phyloP scores from a whole-genome alignment of 2,888 invertebrate species.

The Habroteleia sp. region DNA sequence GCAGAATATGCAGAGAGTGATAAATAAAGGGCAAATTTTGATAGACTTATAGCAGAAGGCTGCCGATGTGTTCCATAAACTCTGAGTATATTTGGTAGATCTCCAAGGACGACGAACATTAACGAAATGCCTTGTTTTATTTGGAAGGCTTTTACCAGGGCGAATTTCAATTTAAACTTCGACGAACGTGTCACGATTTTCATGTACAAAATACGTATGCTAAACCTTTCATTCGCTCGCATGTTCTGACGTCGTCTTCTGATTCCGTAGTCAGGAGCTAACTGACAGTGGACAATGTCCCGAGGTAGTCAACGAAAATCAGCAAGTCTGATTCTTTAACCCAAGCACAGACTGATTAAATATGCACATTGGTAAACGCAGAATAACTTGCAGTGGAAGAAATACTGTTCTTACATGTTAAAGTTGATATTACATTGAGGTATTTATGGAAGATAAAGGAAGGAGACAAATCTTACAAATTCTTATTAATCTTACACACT shows the following conservation, averaged over 20 bases:
- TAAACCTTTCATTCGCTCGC: conserved; percentile 72
- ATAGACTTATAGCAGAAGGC: no score
- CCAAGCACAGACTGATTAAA: conserved; percentile 55
- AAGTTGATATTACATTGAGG: no score
- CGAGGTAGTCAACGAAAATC: conserved; percentile 71
- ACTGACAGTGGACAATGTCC: conserved; percentile 68
- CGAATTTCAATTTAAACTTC: conserved; percentile 78
- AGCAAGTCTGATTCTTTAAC: conserved; percentile 76
- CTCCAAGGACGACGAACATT: no score
- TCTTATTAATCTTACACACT: no score
- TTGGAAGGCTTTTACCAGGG: conserved; percentile 53
- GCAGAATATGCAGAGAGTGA: no score
- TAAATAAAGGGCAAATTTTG: no score
- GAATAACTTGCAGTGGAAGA: conserved; percentile 22
- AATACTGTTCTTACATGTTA: no score
- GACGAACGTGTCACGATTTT: conserved; percentile 77
- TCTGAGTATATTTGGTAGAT: no score
- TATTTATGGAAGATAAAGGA: no score
- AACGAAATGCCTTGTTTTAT: no score
- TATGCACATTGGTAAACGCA: conserved; percentile 35
- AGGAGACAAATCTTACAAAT: no score
- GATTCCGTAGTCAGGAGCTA: conserved; percentile 50
- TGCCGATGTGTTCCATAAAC: no score
- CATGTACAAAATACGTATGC: conserved; percentile 78
- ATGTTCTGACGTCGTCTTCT: conserved; percentile 63